These are phyloP conservation scores for Alligator sinensis DNA, from an alignment of 2,113 vertebrate species.

Conservation along the genomic window DNA sequence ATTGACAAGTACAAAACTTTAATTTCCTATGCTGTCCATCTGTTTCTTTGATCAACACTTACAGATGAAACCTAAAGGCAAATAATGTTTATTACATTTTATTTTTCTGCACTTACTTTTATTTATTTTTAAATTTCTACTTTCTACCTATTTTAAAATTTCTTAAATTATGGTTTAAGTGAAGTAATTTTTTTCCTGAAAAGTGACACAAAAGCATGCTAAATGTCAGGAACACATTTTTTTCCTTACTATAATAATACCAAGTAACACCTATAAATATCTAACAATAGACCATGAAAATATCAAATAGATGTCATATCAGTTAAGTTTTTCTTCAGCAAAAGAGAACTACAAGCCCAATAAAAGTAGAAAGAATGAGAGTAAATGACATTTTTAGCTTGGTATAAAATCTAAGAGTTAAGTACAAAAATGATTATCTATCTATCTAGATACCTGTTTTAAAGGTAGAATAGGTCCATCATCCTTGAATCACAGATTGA, in stretches of 20 bases:
- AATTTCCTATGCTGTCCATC: not conserved
- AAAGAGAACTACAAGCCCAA: not conserved
- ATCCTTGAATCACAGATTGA: not conserved
- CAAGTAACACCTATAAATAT: not conserved
- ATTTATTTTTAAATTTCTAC: too few species aligned
- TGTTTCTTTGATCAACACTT: not conserved
- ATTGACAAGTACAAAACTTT: not conserved
- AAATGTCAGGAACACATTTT: not conserved
- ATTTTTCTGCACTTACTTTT: not conserved
- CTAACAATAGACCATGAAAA: not conserved
- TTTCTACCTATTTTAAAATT: not conserved
- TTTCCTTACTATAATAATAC: not conserved
- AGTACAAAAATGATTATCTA: not conserved
- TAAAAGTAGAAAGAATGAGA: conserved; percentile 9
- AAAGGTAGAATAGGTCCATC: not conserved
- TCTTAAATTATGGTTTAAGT: not conserved
- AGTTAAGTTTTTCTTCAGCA: not conserved
- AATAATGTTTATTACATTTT: not conserved
- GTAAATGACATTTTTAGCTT: not conserved
- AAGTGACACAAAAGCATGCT: not conserved
- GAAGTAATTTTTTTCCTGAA: not conserved
- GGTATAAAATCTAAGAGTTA: not conserved
- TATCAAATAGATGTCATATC: not conserved
- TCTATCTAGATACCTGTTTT: not conserved
- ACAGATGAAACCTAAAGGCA: not conserved